A percentile compares a stretch with the other conserved stretches of the same genome.
phyloP scores from a whole-genome alignment of 2,797 vertebrate genomes.

The Echiichthys vipera region DNA sequence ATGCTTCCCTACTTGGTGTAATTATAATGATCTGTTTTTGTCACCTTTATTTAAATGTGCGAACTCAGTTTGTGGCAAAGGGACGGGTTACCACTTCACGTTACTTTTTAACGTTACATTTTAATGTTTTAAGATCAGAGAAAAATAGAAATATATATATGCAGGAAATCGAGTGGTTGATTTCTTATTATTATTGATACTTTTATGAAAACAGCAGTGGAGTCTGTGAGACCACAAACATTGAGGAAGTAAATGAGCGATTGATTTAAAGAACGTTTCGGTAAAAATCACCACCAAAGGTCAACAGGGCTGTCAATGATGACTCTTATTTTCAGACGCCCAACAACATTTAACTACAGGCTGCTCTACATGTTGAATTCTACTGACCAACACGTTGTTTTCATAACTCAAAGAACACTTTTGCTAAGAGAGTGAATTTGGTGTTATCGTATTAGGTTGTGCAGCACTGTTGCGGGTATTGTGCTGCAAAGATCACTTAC shows the following conservation, averaged over 20 bases:
- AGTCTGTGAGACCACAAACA: not conserved
- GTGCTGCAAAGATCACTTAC: not conserved
- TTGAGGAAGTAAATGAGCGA: not conserved
- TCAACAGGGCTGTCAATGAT: too few species aligned
- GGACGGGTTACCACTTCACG: not conserved
- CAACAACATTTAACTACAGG: not conserved
- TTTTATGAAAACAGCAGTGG: not conserved
- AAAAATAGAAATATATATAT: not conserved
- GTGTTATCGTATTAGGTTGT: too few species aligned
- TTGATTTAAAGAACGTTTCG: too few species aligned
- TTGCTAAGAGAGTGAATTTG: not conserved
- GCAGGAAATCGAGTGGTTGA: not conserved
- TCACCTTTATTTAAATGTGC: not conserved
- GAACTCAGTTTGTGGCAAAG: not conserved
- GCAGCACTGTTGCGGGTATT: not conserved
- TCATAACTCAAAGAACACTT: not conserved
- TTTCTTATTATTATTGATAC: not conserved
- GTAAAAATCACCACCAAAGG: too few species aligned
- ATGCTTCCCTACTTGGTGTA: not conserved
- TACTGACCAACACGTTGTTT: not conserved
- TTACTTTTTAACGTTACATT: not conserved
- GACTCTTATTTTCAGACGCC: not conserved
- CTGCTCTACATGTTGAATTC: not conserved
- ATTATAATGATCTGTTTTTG: not conserved
- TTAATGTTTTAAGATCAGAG: not conserved